Evolutionary conservation across 1,140 invertebrate genomes (phyloP), one percentile per base, ranked within the genome.

Genomic region (Sarcophaga peregrina): DNA sequence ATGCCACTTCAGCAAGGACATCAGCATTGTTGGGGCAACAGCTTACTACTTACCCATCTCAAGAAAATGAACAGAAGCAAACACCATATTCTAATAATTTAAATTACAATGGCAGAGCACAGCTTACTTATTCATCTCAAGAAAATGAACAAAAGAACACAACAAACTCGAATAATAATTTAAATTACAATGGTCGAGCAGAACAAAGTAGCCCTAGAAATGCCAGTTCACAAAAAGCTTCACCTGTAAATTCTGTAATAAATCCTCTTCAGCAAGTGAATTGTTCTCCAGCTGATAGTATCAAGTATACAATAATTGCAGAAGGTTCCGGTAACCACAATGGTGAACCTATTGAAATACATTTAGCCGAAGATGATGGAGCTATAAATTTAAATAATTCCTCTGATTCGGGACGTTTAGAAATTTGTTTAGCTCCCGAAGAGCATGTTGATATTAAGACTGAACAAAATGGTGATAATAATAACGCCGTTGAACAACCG

Each of bases 261-360:
- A 85, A 86, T 84, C 75, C 46, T 8, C 13, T 81, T 6, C 47
- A 68, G 9, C 15, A 82, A 52, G 62, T 37, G 8, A 9, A 20
- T 20, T 15, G 45, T 3, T 17, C 1, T n/a, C 25, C 25, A 46
- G 3, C 86, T n/a, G 84, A 87, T 46, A 83, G 86, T 13, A 73
- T 87, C 9, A 88, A 87, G 68, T 89, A 88, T 52, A 89, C 88
- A n/a, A 89, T 88, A 11, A 84, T 89, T 62, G 76, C 88, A 8
- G 80, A 84, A 9, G 85, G 72, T 25, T 52, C 58, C 4, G 68
- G 82, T 15, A 68, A 78, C 68, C 74, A 46, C 11, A 48, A 50
- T 4, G 62, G 62, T 13, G 81, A 62, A 17, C 74, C 52, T 46
- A 87, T 89, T 37, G 88, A 89, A 73, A 88, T 89, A 48, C 85